Evolutionary conservation across 2,888 invertebrate genomes (phyloP), one percentile per base, ranked within the genome.

Genomic region (Apomyelois bistriatella): DNA sequence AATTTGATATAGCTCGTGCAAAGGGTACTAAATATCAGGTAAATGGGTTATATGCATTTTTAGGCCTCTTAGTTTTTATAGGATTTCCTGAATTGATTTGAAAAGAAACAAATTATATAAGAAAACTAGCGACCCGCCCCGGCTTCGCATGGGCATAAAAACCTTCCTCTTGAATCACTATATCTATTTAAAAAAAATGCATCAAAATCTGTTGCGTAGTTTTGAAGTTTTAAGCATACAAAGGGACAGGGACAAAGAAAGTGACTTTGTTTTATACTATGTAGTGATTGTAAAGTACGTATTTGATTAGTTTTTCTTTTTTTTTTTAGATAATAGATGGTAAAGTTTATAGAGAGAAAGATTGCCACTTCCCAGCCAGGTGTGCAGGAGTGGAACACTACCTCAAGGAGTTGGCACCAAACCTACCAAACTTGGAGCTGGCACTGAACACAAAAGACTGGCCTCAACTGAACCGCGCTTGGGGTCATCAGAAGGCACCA

Each of bases 361-460:
- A 94, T 40, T 99, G 98, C 69, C 95, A 97, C 93, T 99, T 99
- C 81, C 98, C 98, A 36, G 93, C 97, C 10, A 92, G 99, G 64
- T 99, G 98, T 82, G 91, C 93, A 56, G 98, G 98, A 9, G 92
- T 98, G 28, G 98, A 99, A 81, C 93, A 98, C 79, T 99, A 98
- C 74, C 78, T 99, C 15, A 82, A 93, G 52, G 91, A 93, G 66
- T 67, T 97, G 4, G 90, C 95, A 40, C 76, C 92, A 5, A 92
- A 94, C 58, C 77, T 98, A 50, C 94, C 96, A 0, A 92, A 99
- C 74, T 93, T 95, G 89, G 98, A 99, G 77, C 84, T 99, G 57
- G 91, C 97, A 10, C 81, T 99, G 15, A 99, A 99, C 76, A 95
- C 96, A 0, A 92, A 97, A 55, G 99, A 99, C 83, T 98, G 97